Evolutionary conservation across 2,113 vertebrate species (phyloP), one percentile per base, ranked within the genome.

Genomic region (Hyperoodon ampullatus): DNA sequence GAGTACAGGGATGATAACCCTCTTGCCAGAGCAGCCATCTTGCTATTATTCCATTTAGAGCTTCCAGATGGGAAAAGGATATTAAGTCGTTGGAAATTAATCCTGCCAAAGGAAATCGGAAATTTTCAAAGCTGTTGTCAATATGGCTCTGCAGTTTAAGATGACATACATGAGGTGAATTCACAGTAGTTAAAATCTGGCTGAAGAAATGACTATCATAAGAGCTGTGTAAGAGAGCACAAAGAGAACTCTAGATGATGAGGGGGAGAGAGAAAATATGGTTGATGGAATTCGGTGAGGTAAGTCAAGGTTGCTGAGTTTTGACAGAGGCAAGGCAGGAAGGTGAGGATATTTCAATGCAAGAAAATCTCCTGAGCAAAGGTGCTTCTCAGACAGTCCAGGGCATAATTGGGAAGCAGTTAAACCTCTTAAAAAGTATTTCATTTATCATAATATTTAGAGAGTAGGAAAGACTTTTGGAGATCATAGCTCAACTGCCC

Each of bases 71-170:
- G 88, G 44, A 75, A 92, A 81, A 65, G 87, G 74, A 94, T 84
- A 92, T 28, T 60, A 78, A 97, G 80, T 71, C 9, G 6, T 6
- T 86, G 82, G 68, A 90, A 78, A 84, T 84, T 71, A 95, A 95
- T 75, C 88, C 70, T 88, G 63, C 71, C 87, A 86, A 85, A 75
- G 83, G 90, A 96, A 96, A 96, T 95, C 7, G 6, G 93, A 95
- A 87, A 84, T 33, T 90, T 97, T 90, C 84, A 94, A 95, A 97
- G 94, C 90, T 93, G 70, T 70, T 90, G 94, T 97, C 87, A 87
- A 55, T 87, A 90, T 83, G 78, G 74, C 44, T 88, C 65, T 92
- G 66, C 39, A 70, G 53, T 86, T 95, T 75, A 61, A 86, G 68
- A 58, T 65, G 90, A 93, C 80, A 87, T 18, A 55, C 35, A 88